Evolutionary conservation across 2,113 vertebrate genomes (phyloP).

Genomic region (Eublepharis macularius): DNA sequence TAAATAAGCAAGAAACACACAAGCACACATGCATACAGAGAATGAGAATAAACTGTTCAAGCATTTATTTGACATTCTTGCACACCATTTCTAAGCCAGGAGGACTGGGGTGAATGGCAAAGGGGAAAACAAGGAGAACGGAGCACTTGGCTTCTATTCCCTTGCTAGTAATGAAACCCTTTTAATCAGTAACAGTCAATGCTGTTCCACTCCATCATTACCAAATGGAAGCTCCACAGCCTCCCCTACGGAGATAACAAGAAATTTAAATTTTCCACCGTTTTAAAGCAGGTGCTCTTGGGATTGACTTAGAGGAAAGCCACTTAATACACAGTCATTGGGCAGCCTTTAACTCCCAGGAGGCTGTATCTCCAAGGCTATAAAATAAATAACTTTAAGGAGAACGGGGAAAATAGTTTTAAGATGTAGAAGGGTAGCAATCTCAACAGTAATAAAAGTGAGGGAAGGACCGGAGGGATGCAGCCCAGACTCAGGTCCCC

Average conservation of each 20-base stretch:
- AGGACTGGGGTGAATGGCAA: constrained; percentile 50
- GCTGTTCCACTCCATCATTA: constrained; percentile 60
- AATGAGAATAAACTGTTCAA: constrained; percentile 47
- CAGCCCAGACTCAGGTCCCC: too few species aligned
- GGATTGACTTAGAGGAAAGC: constrained; percentile 37
- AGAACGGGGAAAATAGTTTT: neutral
- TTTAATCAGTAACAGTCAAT: constrained; percentile 63
- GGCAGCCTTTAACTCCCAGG: constrained; percentile 51
- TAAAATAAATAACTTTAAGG: constrained; percentile 44
- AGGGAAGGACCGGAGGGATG: neutral
- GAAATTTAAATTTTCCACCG: constrained; percentile 68
- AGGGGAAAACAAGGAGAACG: constrained; percentile 35
- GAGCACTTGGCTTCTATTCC: constrained; percentile 52
- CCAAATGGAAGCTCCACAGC: constrained; percentile 45
- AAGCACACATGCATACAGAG: neutral
- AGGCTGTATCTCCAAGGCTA: constrained; percentile 42
- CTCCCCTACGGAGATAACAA: constrained; percentile 61
- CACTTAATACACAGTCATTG: constrained; percentile 60
- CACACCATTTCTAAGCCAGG: constrained; percentile 46
- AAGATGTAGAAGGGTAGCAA: neutral
- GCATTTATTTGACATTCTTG: constrained; percentile 63
- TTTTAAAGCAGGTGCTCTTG: constrained; percentile 65
- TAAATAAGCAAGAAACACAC: constrained; percentile 48
- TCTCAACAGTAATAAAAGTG: neutral
- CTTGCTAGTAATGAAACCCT: constrained; percentile 53